phyloP scores from a whole-genome alignment of 2,113 vertebrate genomes.

The Oxyura jamaicensis region DNA sequence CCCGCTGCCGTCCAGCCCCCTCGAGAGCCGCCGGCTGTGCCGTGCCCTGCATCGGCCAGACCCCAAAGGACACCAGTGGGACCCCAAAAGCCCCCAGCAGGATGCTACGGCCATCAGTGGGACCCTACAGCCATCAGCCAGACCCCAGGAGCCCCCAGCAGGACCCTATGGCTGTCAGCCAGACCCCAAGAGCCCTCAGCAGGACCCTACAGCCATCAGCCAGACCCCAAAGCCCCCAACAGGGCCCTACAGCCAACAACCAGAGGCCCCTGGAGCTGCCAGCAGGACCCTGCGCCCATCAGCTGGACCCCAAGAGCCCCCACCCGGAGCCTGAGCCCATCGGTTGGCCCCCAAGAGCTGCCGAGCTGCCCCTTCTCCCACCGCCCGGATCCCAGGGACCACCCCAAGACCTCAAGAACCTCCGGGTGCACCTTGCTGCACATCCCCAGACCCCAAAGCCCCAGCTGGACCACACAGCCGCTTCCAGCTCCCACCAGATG shows the following conservation, averaged over 20 bases:
- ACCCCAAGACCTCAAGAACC: neutral
- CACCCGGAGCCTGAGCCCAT: neutral
- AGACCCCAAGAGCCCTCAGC: neutral
- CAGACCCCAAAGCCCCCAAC: neutral
- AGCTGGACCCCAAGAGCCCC: neutral
- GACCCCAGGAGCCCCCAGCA: too few species aligned
- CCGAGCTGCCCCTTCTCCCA: neutral
- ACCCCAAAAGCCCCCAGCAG: too few species aligned
- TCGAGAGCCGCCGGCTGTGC: too few species aligned
- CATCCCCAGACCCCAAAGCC: rapidly evolving
- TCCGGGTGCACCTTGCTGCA: neutral
- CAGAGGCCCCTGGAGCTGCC: neutral
- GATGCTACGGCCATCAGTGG: too few species aligned
- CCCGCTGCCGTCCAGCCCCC: too few species aligned
- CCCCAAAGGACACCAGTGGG: too few species aligned
- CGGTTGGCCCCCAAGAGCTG: neutral
- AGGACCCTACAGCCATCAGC: too few species aligned
- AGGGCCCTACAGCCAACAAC: neutral
- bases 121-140: too few species aligned
- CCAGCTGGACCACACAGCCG: neutral
- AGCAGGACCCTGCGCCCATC: neutral
- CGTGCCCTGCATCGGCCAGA: too few species aligned
- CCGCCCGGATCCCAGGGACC: neutral
- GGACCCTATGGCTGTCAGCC: neutral
- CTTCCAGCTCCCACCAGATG: rapidly evolving